Percentiles rank a stretch among this genome's conserved stretches.
phyloP scores from a whole-genome alignment of 2,113 vertebrate species.

The Lates calcarifer region DNA sequence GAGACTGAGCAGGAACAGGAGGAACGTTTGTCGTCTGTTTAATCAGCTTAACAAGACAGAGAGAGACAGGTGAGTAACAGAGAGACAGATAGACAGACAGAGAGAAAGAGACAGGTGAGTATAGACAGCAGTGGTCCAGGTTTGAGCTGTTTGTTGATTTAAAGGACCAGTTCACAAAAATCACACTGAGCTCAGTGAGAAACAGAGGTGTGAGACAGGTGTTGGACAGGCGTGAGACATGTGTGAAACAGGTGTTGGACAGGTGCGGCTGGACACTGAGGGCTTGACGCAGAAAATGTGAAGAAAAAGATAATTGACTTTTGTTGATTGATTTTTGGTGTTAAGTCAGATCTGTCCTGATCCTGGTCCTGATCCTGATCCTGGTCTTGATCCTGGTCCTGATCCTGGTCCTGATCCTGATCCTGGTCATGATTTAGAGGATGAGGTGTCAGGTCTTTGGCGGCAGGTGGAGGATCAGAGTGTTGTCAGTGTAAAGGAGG shows the following conservation, averaged over 20 bases:
- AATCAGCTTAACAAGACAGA: conserved; percentile 42
- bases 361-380: too few species aligned
- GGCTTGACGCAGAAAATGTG: too few species aligned
- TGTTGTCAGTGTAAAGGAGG: too few species aligned
- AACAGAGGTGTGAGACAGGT: neutral
- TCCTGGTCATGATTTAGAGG: too few species aligned
- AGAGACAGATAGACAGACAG: neutral
- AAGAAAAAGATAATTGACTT: too few species aligned
- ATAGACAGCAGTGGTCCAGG: neutral
- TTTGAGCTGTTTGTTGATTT: too few species aligned
- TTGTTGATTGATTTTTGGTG: too few species aligned
- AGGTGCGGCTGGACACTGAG: neutral
- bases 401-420: too few species aligned
- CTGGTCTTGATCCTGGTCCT: too few species aligned
- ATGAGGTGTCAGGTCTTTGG: neutral
- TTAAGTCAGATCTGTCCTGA: too few species aligned
- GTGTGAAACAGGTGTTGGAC: neutral
- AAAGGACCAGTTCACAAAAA: too few species aligned
- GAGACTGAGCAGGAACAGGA: neutral
- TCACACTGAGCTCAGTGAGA: too few species aligned
- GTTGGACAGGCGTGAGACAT: neutral
- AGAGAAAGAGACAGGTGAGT: neutral
- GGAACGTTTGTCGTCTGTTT: neutral
- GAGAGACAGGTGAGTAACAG: neutral
- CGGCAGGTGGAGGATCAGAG: neutral